Evolutionary conservation across 2,113 vertebrate genomes (phyloP), one percentile per base, ranked within the genome.

Genomic region (Indri indri): DNA sequence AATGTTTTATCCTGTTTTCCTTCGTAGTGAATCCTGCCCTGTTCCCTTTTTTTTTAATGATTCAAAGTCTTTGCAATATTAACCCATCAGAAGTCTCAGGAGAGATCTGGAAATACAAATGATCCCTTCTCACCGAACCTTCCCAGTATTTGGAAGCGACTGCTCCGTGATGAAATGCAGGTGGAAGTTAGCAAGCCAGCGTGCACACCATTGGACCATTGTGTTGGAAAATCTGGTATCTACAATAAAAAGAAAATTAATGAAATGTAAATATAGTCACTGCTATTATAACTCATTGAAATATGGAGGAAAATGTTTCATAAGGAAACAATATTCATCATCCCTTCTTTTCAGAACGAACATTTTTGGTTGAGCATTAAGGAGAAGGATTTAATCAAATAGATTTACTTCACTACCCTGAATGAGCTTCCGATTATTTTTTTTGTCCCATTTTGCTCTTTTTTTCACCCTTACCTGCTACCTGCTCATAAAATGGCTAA

Each of bases 1-100:
- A 2, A 0, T 18, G 30, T 70, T 47, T 13, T 23, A 8, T 32
- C 34, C 45, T 11, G 3, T 27, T 6, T 0, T 7, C 37, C n/a
- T 63, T 22, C 23, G 40, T 16, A 59, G 6, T 3, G 37, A 73
- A 3, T 1, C 18, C 23, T 1, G 4, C 32, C 27, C 37, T 7
- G 13, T 17, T 27, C 5, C 81, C n/a, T n/a, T 1, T 40, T 6
- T 22, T 32, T n/a, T 68, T 59, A 22, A 45, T 13, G 12, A 23
- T 10, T 37, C 61, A 8, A 9, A 82, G 57, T 59, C 68, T 57
- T 32, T 12, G 47, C 5, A 54, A 23, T 10, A 23, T 16, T 17
- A 5, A 20, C 83, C 81, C 16, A 0, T 20, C 10, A 45, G 14
- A 63, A n/a, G 10, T 32, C 2, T 32, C 81, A 66, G 83, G 85